A percentile compares a stretch with the other conserved stretches of the same genome.
These are phyloP conservation scores for Exephanes ischioxanthus DNA, from an alignment of 2,888 invertebrate genomes.

Conservation along the genomic window DNA sequence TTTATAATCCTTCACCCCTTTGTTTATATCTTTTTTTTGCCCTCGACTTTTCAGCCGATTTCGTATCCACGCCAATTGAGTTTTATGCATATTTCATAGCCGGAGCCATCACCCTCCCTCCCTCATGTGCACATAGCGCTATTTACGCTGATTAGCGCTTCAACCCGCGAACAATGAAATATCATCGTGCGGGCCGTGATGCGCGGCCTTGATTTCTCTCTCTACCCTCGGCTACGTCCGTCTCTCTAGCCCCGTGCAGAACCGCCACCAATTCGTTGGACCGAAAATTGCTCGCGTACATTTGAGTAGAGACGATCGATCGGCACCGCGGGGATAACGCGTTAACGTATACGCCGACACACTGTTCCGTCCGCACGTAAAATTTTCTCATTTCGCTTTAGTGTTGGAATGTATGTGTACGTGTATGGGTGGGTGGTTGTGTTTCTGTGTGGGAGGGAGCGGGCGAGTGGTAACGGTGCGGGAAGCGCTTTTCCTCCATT, in stretches of 20 bases:
- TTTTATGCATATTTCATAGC: slow-evolving; percentile 62
- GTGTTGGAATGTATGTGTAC: slow-evolving; percentile 13
- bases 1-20: slow-evolving; percentile 22
- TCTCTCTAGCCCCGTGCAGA: neutral
- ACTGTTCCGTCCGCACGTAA: slow-evolving; percentile 46
- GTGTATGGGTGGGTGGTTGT: neutral
- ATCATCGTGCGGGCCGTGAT: slow-evolving; percentile 47
- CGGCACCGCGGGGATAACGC: slow-evolving; percentile 7
- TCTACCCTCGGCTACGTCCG: neutral
- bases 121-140: slow-evolving; percentile 49
- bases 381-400: slow-evolving; percentile 53
- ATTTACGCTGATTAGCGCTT: slow-evolving; percentile 66
- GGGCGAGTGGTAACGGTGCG: slow-evolving; percentile 29
- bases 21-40: slow-evolving; percentile 19
- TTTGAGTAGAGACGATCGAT: slow-evolving; percentile 34
- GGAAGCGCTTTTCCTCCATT: slow-evolving; percentile 47
- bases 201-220: slow-evolving; percentile 22
- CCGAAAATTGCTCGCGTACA: slow-evolving; percentile 63
- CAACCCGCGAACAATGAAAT: slow-evolving; percentile 60
- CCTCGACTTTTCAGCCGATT: slow-evolving; percentile 53
- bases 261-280: slow-evolving; percentile 51
- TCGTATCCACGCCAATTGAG: slow-evolving; percentile 52
- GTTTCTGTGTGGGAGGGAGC: slow-evolving; percentile 1
- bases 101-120: slow-evolving; percentile 6
- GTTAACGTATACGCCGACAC: neutral